Evolutionary conservation across 2,888 invertebrate genomes (phyloP).

Genomic region (Lomographa bimaculata): DNA sequence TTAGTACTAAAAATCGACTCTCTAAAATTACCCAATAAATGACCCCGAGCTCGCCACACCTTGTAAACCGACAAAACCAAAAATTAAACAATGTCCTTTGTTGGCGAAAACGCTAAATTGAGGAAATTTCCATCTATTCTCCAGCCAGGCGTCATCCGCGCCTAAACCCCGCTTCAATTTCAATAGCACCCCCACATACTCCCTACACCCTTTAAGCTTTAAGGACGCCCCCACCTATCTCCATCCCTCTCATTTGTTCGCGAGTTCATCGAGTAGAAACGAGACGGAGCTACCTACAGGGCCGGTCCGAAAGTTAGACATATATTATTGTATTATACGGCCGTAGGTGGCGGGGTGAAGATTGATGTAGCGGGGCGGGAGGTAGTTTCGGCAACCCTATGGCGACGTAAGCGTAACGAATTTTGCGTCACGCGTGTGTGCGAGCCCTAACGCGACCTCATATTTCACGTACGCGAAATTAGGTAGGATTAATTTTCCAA

Average conservation of each 20-base stretch:
- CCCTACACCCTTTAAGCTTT: constrained; percentile 76
- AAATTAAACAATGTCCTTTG: constrained; percentile 83
- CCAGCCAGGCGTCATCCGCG: constrained; percentile 83
- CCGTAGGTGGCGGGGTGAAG: constrained; percentile 82
- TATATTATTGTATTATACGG: constrained; percentile 83
- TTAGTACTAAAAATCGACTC: too few relatives aligned
- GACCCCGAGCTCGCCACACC: constrained; percentile 51
- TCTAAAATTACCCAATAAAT: constrained; percentile 33
- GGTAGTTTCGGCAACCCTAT: constrained; percentile 81
- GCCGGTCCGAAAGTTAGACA: constrained; percentile 83
- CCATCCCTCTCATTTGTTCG: constrained; percentile 47
- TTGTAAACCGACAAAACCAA: constrained; percentile 75
- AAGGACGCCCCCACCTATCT: constrained; percentile 71
- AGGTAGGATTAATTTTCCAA: constrained; percentile 78
- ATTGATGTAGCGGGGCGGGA: constrained; percentile 74
- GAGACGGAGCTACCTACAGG: constrained; percentile 71
- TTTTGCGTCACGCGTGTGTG: constrained; percentile 73
- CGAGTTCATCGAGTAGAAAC: constrained; percentile 40
- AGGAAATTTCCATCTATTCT: constrained; percentile 84
- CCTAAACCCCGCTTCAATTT: constrained; percentile 84
- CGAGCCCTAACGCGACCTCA: constrained; percentile 61
- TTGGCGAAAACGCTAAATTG: constrained; percentile 83
- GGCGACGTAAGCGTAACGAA: constrained; percentile 79
- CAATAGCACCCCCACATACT: constrained; percentile 81
- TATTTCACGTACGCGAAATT: constrained; percentile 78